Conservation (phyloP, 2,113 vertebrate species). For the Tiliqua scincoides region DNA sequence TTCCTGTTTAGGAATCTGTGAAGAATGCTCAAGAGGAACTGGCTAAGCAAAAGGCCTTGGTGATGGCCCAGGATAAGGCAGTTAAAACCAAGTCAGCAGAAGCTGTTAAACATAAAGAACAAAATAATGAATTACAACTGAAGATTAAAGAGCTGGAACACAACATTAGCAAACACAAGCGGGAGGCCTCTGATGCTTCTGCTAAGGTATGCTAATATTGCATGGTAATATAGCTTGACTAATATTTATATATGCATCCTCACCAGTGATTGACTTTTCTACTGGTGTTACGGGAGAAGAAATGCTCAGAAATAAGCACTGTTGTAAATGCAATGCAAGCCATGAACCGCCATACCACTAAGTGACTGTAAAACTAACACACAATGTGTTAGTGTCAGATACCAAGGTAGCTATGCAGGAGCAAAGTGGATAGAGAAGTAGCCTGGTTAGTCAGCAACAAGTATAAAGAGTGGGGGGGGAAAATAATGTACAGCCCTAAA, state of each 20-base stretch:
- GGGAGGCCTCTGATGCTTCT: slow-evolving; percentile 83
- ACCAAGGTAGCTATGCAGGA: neutral
- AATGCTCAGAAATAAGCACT: neutral
- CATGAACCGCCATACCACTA: neutral
- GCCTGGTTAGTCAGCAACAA: neutral
- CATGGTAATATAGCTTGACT: too few relatives aligned
- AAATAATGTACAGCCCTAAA: neutral
- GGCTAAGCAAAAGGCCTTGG: slow-evolving; percentile 84
- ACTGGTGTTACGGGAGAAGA: neutral
- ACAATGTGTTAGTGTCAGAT: neutral
- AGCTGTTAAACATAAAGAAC: slow-evolving; percentile 76
- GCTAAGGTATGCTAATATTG: slow-evolving; percentile 77
- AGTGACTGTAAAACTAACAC: rapidly evolving
- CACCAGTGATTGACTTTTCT: neutral
- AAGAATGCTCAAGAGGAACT: slow-evolving; percentile 86
- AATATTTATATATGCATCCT: neutral
- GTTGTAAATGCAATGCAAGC: neutral
- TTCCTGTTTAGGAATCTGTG: slow-evolving; percentile 80
- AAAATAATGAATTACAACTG: slow-evolving; percentile 87
- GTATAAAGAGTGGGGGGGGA: neutral
- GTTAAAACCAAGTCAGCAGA: slow-evolving; percentile 86
- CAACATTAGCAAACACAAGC: slow-evolving; percentile 84
- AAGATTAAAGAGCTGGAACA: slow-evolving; percentile 90
- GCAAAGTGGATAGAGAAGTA: neutral
- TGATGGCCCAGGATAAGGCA: slow-evolving; percentile 82